These are phyloP conservation scores for Augochlorella aurata DNA, from an alignment of 2,888 invertebrate species.

Conservation along the genomic window DNA sequence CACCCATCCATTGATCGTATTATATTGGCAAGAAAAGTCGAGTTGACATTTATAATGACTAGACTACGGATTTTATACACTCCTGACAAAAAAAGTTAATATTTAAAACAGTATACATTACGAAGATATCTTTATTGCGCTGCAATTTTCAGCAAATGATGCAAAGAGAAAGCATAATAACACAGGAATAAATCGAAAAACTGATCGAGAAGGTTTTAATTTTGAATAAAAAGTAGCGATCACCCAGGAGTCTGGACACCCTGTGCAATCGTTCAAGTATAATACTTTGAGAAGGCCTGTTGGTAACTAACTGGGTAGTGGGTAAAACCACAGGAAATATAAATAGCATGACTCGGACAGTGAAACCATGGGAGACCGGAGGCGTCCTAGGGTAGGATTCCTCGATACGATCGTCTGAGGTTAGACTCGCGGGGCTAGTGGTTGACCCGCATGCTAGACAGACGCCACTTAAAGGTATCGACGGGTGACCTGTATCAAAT, in stretches of 20 bases:
- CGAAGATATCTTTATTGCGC: too few species aligned
- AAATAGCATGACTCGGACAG: neutral
- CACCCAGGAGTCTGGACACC: neutral
- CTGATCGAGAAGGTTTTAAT: too few species aligned
- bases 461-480: neutral
- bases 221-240: too few species aligned
- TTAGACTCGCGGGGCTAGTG: neutral
- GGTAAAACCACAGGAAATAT: neutral
- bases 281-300: neutral
- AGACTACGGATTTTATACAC: too few species aligned
- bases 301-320: neutral
- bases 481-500: neutral
- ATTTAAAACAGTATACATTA: too few species aligned
- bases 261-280: neutral
- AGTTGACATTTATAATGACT: too few species aligned
- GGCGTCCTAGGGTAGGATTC: neutral
- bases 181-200: too few species aligned
- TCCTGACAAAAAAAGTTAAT: too few species aligned
- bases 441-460: conserved; percentile 3
- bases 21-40: too few species aligned
- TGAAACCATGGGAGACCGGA: neutral
- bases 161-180: too few species aligned
- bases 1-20: too few species aligned
- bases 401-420: neutral
- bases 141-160: too few species aligned